Conservation (phyloP, 1,140 invertebrate genomes). For the Cyphomyrmex costatus region DNA sequence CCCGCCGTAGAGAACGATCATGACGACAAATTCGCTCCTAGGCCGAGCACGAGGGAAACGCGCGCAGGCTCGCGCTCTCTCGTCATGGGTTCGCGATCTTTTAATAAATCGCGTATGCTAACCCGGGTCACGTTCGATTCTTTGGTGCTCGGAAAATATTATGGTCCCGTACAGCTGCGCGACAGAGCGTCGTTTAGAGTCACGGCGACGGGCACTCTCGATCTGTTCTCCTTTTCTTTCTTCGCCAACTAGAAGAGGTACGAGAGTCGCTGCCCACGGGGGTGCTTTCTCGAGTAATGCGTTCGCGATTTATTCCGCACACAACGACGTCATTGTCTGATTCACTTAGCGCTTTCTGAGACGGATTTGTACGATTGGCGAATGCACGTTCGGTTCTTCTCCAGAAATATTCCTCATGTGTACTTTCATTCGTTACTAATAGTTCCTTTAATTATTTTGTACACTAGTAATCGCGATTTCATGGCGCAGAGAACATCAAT, state of each 20-base stretch:
- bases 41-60: not conserved
- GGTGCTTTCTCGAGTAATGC: slow-evolving; percentile 39
- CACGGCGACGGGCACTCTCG: slow-evolving; percentile 26
- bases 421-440: slow-evolving; percentile 6
- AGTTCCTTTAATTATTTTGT: slow-evolving; percentile 11
- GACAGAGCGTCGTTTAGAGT: slow-evolving; percentile 57
- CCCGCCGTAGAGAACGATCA: slow-evolving; percentile 32
- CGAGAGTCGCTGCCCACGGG: slow-evolving; percentile 7
- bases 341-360: slow-evolving; percentile 36
- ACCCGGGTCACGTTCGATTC: slow-evolving; percentile 64
- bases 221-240: slow-evolving; percentile 18
- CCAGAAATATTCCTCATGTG: not conserved
- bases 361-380: slow-evolving; percentile 41
- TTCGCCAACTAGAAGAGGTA: not conserved
- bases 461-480: not conserved
- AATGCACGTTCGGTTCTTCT: slow-evolving; percentile 12
- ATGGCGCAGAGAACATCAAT: no score
- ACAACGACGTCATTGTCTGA: slow-evolving; percentile 52
- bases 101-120: slow-evolving; percentile 71
- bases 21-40: slow-evolving; percentile 41
- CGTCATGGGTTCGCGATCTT: slow-evolving; percentile 45
- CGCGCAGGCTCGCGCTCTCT: slow-evolving; percentile 42
- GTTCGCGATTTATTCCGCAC: slow-evolving; percentile 58
- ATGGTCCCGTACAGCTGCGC: slow-evolving; percentile 63
- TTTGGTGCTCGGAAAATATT: slow-evolving; percentile 52